Evolutionary conservation across 2,797 vertebrate genomes (phyloP).

Genomic region (Pelodytes ibericus): DNA sequence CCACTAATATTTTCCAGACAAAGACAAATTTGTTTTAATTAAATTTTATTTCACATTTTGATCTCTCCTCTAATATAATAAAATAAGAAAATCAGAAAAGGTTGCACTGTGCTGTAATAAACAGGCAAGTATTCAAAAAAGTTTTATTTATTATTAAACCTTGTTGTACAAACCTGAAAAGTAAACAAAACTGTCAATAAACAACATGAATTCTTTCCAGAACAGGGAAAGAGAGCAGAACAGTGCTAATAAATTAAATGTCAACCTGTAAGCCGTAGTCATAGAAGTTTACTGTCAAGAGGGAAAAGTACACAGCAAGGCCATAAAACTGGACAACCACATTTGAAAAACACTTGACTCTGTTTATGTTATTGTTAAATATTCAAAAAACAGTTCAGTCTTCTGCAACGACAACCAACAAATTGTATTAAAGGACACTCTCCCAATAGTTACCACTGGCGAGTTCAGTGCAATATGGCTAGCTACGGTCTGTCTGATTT

Average conservation of each 20-base stretch:
- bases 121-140: slow-evolving; percentile 72
- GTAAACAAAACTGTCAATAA: slow-evolving; percentile 97
- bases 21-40: background rate
- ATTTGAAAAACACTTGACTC: slow-evolving; percentile 92
- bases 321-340: slow-evolving; percentile 98
- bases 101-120: slow-evolving; percentile 6
- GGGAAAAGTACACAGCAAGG: slow-evolving; percentile 93
- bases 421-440: slow-evolving; percentile 88
- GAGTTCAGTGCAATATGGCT: slow-evolving; percentile 98
- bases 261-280: slow-evolving; percentile 91
- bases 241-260: slow-evolving; percentile 99
- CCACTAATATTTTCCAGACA: background rate
- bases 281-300: slow-evolving; percentile 89
- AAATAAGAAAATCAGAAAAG: slow-evolving; percentile 41
- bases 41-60: background rate
- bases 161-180: slow-evolving; percentile 99
- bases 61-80: background rate
- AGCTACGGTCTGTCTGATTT: slow-evolving; percentile 90
- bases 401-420: slow-evolving; percentile 93
- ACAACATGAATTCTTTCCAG: slow-evolving; percentile 93
- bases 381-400: slow-evolving; percentile 97
- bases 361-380: slow-evolving; percentile 93
- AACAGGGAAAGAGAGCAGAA: slow-evolving; percentile 85
- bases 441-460: slow-evolving; percentile 94
- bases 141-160: slow-evolving; percentile 97